Conservation (phyloP, 2,888 invertebrate genomes). For the Disparrhopalites patrizii region DNA sequence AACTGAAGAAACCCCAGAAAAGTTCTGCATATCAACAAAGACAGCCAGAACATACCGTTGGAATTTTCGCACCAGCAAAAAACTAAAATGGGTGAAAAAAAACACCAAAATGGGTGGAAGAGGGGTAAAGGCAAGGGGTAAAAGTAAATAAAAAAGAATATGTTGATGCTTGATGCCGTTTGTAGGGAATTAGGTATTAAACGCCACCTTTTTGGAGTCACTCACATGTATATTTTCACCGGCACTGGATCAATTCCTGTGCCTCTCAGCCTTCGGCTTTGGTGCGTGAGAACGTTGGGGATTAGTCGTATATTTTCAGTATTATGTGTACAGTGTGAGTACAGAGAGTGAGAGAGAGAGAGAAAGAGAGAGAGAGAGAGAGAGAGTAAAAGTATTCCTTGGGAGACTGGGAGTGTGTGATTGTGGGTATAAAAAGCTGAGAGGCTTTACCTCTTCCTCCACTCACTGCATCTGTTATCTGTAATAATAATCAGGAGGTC, state of each 20-base stretch:
- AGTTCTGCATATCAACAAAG: too few relatives aligned
- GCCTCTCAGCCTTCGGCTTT: background rate
- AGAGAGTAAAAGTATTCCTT: background rate
- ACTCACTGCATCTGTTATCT: conserved; percentile 28
- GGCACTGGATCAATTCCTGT: background rate
- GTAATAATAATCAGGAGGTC: conserved; percentile 19
- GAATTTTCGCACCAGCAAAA: too few relatives aligned
- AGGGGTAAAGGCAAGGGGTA: too few relatives aligned
- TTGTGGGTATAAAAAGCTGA: background rate
- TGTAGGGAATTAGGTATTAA: conserved; percentile 31
- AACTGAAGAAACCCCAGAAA: too few relatives aligned
- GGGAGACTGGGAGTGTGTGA: background rate
- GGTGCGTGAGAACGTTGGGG: background rate
- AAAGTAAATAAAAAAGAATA: too few relatives aligned
- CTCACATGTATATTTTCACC: conserved; percentile 26
- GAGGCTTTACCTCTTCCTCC: conserved; percentile 17
- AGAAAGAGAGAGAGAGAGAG: background rate
- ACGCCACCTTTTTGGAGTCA: conserved; percentile 38
- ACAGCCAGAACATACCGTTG: too few relatives aligned
- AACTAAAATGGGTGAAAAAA: too few relatives aligned
- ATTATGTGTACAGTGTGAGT: background rate
- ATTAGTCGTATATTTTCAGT: background rate
- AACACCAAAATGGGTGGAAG: too few relatives aligned
- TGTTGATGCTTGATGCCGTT: conserved; percentile 30
- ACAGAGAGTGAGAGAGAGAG: background rate